Conservation (phyloP, 2,797 vertebrate species). For the Selene dorsalis region DNA sequence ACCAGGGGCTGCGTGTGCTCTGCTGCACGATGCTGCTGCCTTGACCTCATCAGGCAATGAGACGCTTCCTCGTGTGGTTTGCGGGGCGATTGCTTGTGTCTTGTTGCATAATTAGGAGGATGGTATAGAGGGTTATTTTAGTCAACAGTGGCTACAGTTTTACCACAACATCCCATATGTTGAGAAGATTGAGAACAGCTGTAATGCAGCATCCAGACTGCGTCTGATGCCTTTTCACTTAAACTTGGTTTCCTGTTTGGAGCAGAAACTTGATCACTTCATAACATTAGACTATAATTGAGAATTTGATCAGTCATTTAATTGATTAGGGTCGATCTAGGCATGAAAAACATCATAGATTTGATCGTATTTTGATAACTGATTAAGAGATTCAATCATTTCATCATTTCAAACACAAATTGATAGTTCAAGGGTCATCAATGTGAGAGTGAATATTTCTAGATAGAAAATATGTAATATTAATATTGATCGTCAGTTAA, state of each 20-base stretch:
- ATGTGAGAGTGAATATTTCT: no score
- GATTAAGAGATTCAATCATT: no score
- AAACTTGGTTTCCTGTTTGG: background rate
- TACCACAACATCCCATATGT: slow-evolving; percentile 26
- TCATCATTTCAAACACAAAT: no score
- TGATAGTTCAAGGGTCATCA: no score
- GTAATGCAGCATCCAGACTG: background rate
- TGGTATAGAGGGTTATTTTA: slow-evolving; percentile 53
- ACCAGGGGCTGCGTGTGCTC: background rate
- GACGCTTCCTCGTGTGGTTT: slow-evolving; percentile 27
- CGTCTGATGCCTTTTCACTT: background rate
- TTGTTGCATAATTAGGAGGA: slow-evolving; percentile 47
- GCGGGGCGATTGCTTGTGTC: slow-evolving; percentile 9
- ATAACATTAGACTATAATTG: background rate
- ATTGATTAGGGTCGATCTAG: background rate
- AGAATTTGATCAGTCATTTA: background rate
- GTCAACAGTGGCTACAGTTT: slow-evolving; percentile 15
- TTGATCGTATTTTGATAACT: no score
- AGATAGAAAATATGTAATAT: no score
- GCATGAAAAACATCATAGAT: background rate
- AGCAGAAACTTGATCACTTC: background rate
- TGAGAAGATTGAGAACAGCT: background rate
- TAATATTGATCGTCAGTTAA: no score
- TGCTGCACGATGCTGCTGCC: background rate
- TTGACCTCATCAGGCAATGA: slow-evolving; percentile 35